Conservation (phyloP, 2,888 invertebrate species). For the Tricholauxania praeusta region DNA sequence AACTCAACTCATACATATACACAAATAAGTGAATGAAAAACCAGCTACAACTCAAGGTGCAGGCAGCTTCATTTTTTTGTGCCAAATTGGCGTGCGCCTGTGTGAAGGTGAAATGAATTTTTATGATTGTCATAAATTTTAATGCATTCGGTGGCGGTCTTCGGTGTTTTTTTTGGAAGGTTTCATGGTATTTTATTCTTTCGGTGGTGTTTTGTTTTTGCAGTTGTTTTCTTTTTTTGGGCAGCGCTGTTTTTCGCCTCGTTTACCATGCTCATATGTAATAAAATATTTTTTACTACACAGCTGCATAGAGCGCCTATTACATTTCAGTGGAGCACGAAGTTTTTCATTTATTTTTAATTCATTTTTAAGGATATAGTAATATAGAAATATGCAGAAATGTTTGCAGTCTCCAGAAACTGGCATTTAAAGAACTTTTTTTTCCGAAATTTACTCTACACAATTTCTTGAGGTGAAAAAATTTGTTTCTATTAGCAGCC, state of each 20-base stretch:
- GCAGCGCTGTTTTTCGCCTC: slow-evolving; percentile 20
- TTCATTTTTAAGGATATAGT: slow-evolving; percentile 42
- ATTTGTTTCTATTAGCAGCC: too few species aligned
- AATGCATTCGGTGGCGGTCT: slow-evolving; percentile 39
- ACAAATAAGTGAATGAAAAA: too few species aligned
- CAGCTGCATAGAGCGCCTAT: neutral
- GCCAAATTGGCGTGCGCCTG: too few species aligned
- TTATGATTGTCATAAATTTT: slow-evolving; percentile 46
- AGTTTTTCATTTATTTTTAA: slow-evolving; percentile 43
- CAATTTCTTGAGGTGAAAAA: too few species aligned
- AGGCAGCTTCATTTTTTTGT: too few species aligned
- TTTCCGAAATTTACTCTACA: too few species aligned
- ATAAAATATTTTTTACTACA: slow-evolving; percentile 24
- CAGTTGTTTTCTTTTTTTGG: neutral
- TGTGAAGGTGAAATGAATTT: slow-evolving; percentile 39
- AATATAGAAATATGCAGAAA: neutral
- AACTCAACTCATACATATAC: too few species aligned
- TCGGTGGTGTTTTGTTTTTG: neutral
- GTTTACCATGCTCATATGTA: slow-evolving; percentile 13
- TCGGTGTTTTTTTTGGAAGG: slow-evolving; percentile 6
- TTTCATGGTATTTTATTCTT: slow-evolving; percentile 1
- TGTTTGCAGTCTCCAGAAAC: too few species aligned
- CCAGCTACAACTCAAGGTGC: too few species aligned
- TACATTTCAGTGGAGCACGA: slow-evolving; percentile 7
- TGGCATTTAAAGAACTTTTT: too few species aligned